Conservation (phyloP, 2,797 vertebrate genomes). For the Silurus lanzhouensis region DNA sequence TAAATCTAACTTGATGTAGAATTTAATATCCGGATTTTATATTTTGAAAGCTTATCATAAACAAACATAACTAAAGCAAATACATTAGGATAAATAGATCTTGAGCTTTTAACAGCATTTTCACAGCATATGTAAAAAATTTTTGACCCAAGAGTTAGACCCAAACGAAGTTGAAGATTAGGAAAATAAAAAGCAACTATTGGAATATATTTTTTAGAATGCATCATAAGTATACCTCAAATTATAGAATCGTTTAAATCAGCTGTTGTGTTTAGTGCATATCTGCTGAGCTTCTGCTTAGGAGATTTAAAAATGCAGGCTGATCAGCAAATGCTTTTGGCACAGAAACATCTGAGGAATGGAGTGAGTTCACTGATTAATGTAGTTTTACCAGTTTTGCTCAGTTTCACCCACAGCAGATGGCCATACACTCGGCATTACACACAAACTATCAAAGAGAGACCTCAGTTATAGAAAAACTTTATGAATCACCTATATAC, state of each 20-base stretch:
- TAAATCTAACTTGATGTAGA: not conserved
- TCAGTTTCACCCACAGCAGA: not conserved
- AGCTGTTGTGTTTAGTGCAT: not conserved
- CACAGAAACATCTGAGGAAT: conserved; percentile 5
- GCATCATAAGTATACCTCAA: not conserved
- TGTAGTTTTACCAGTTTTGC: conserved; percentile 34
- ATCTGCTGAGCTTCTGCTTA: not conserved
- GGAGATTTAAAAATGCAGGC: not conserved
- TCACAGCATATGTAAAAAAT: too few species aligned
- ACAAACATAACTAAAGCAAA: not conserved
- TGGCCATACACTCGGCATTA: not conserved
- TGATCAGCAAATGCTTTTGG: conserved; percentile 8
- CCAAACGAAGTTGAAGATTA: not conserved
- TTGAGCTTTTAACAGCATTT: not conserved
- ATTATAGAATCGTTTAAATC: not conserved
- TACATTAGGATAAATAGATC: not conserved
- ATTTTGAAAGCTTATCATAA: not conserved
- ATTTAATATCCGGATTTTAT: not conserved
- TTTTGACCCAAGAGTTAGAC: not conserved
- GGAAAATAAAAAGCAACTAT: not conserved
- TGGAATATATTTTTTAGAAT: not conserved
- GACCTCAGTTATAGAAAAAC: not conserved
- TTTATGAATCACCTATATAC: too few species aligned
- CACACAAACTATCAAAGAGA: not conserved
- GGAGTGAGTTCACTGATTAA: conserved; percentile 30